Percentiles rank a stretch among this genome's conserved stretches.
These are phyloP conservation scores for Prosopocoilus inquinatus DNA, from an alignment of 2,888 invertebrate genomes.

Conservation along the genomic window DNA sequence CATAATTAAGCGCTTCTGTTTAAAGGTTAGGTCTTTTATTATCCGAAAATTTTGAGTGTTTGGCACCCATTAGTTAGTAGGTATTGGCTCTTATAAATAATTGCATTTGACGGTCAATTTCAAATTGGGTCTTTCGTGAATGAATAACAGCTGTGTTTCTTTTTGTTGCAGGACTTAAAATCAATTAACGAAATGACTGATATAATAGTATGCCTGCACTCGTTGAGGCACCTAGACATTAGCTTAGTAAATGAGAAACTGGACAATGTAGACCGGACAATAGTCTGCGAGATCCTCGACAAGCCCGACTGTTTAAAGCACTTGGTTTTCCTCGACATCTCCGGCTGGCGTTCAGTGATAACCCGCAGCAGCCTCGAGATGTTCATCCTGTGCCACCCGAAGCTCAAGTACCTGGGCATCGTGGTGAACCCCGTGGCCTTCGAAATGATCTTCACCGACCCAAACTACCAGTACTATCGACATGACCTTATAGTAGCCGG, in stretches of 20 bases:
- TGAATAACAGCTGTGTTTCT: not conserved
- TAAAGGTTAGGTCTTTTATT: too few relatives aligned
- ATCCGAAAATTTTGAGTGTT: too few relatives aligned
- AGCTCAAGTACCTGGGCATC: conserved; percentile 44
- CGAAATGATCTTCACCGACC: conserved; percentile 38
- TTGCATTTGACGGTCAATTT: too few relatives aligned
- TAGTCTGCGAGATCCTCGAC: conserved; percentile 52
- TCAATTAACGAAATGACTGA: conserved; percentile 25
- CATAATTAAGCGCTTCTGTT: too few relatives aligned
- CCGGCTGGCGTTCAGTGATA: conserved; percentile 50
- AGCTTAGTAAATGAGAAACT: conserved; percentile 42
- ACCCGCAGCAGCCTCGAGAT: conserved; percentile 30
- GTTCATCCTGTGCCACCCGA: conserved; percentile 39
- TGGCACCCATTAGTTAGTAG: too few relatives aligned
- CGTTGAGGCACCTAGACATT: conserved; percentile 43
- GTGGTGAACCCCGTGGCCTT: conserved; percentile 41
- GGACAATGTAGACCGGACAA: conserved; percentile 36
- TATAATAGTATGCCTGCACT: conserved; percentile 35
- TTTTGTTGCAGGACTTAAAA: conserved; percentile 24
- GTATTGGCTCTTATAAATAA: too few relatives aligned
- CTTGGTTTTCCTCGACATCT: conserved; percentile 63
- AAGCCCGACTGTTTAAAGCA: conserved; percentile 53
- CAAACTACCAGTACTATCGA: conserved; percentile 27
- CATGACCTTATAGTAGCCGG: conserved; percentile 35
- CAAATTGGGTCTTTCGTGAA: not conserved